Percentiles rank a stretch among this genome's conserved stretches.
phyloP scores from a whole-genome alignment of 2,797 vertebrate species.

The Centropyge bicolor region DNA sequence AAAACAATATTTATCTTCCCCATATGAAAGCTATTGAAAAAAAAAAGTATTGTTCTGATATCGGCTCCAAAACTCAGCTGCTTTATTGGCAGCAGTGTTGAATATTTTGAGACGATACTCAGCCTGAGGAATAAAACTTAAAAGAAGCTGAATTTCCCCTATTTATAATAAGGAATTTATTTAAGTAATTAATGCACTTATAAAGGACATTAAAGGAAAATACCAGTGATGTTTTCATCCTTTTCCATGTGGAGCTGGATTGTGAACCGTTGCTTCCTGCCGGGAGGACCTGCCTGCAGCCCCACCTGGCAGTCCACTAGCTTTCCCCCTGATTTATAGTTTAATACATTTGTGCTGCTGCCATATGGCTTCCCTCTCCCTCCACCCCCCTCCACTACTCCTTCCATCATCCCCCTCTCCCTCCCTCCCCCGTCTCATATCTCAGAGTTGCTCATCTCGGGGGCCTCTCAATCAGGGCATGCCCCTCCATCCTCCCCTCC shows the following conservation, averaged over 20 bases:
- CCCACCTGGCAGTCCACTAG: conserved; percentile 76
- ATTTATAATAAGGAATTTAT: not conserved
- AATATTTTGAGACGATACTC: not conserved
- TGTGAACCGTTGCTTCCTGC: conserved; percentile 54
- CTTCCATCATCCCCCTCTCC: conserved; percentile 61
- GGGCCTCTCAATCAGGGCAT: conserved; percentile 78
- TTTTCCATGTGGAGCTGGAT: conserved; percentile 27
- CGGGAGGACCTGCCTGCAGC: conserved; percentile 66
- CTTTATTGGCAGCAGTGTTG: not conserved
- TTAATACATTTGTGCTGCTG: conserved; percentile 85
- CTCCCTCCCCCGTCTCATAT: conserved; percentile 64
- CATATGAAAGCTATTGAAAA: not conserved
- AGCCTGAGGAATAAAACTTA: not conserved
- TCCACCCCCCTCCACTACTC: conserved; percentile 36
- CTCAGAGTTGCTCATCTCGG: conserved; percentile 77
- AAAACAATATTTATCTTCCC: not conserved
- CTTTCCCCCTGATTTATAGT: conserved; percentile 82
- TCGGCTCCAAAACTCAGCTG: conserved; percentile 10
- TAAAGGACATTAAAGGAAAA: conserved; percentile 1
- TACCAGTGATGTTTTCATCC: conserved; percentile 18
- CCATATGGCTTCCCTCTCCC: conserved; percentile 80
- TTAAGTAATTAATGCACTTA: not conserved
- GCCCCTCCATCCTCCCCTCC: conserved; percentile 50
- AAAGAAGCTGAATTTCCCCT: not conserved
- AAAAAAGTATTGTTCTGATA: conserved; percentile 1